phyloP scores from a whole-genome alignment of 1,140 invertebrate species.

The Bombus impatiens region DNA sequence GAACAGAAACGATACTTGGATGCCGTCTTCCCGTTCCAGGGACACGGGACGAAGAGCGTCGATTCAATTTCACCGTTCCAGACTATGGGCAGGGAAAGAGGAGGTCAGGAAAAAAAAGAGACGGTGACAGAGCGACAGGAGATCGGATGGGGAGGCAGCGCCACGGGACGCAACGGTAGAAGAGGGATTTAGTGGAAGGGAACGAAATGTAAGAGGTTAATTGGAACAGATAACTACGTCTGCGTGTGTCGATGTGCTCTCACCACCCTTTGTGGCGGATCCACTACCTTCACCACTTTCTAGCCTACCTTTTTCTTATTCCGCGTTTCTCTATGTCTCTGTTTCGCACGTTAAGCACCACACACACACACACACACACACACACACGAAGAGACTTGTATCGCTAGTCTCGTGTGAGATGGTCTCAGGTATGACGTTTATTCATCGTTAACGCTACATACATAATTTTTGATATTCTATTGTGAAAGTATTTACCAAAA shows the following conservation, averaged over 20 bases:
- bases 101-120: not conserved
- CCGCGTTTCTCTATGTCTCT: constrained; percentile 12
- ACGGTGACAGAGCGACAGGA: constrained; percentile 24
- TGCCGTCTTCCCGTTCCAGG: constrained; percentile 46
- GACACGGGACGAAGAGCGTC: constrained; percentile 57
- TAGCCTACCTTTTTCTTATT: constrained; percentile 42
- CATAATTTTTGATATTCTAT: too few relatives aligned
- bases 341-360: not conserved
- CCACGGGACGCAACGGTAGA: constrained; percentile 12
- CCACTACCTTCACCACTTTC: not conserved
- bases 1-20: constrained; percentile 55
- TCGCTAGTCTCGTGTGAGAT: too few relatives aligned
- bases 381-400: too few relatives aligned
- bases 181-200: constrained; percentile 54
- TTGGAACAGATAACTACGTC: constrained; percentile 73
- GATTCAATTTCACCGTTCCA: constrained; percentile 68
- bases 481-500: too few relatives aligned
- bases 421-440: too few relatives aligned
- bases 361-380: too few relatives aligned
- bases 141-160: not conserved
- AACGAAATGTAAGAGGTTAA: constrained; percentile 74
- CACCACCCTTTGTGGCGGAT: not conserved
- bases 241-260: constrained; percentile 67
- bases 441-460: too few relatives aligned
- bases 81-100: constrained; percentile 34